A percentile compares a stretch with the other conserved stretches of the same genome.
Evolutionary conservation across 2,888 invertebrate genomes (phyloP).

Genomic region (Aleiodes leptofemur): DNA sequence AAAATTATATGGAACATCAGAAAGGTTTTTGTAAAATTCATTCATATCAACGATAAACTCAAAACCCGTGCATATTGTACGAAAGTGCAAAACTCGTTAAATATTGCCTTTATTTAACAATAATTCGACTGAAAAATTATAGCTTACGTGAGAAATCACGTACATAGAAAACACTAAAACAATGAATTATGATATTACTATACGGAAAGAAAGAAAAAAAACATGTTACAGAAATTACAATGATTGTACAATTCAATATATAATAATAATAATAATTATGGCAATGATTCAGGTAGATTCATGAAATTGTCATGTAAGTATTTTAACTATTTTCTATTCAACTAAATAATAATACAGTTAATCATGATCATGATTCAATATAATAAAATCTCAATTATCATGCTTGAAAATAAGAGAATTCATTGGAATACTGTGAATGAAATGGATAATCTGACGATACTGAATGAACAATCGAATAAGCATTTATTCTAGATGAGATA

Average conservation of each 20-base stretch:
- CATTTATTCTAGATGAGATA: slow-evolving; percentile 28
- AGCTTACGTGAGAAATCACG: not conserved
- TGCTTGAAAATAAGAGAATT: slow-evolving; percentile 33
- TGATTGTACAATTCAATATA: slow-evolving; percentile 18
- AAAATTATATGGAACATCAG: slow-evolving; percentile 20
- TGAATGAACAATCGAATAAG: not conserved
- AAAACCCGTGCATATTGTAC: slow-evolving; percentile 23
- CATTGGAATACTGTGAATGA: slow-evolving; percentile 6
- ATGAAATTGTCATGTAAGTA: slow-evolving; percentile 11
- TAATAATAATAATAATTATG: not conserved
- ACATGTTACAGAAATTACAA: slow-evolving; percentile 10
- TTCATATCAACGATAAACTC: slow-evolving; percentile 13
- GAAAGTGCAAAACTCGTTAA: slow-evolving; percentile 25
- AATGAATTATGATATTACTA: slow-evolving; percentile 1
- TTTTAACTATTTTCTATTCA: not conserved
- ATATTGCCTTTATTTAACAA: too few relatives aligned
- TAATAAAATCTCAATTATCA: slow-evolving; percentile 9
- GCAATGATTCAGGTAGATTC: slow-evolving; percentile 23
- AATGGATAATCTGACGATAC: slow-evolving; percentile 22
- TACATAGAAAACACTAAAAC: slow-evolving; percentile 1
- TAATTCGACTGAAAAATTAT: not conserved
- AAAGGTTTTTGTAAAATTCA: not conserved
- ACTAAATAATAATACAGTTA: slow-evolving; percentile 20
- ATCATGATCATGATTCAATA: slow-evolving; percentile 5
- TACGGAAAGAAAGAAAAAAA: slow-evolving; percentile 13